Evolutionary conservation across 2,113 vertebrate genomes (phyloP), one percentile per base, ranked within the genome.

Genomic region (Guaruba guarouba): DNA sequence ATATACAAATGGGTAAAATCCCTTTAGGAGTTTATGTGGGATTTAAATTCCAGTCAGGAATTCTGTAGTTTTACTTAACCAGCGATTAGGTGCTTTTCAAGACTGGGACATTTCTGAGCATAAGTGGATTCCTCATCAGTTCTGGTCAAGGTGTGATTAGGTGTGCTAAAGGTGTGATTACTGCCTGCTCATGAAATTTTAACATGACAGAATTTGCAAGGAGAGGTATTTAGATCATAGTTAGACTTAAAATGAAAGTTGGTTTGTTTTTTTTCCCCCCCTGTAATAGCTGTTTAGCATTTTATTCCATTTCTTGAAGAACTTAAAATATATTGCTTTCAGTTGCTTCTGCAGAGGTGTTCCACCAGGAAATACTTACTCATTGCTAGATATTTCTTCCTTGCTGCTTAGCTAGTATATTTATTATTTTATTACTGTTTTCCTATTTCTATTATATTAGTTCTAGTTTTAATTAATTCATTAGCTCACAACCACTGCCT

Each of bases 71-170:
- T 59, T 74, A 24, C 55, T 80, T 91, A 84, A 78, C 3, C 11
- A 52, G 25, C 22, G 5, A 16, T 74, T 52, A 54, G 17, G 11
- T 83, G 17, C 25, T 62, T 91, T 63, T 84, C 23, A 17, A 64
- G 28, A 39, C 5, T 0, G 4, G 28, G 55, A 44, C 4, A 14
- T 17, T 74, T 86, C 5, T 3, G 27, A 10, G 51, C 23, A 7
- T 17, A 27, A 29, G 4, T 67, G 25, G 20, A 12, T 62, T 10
- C 18, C 10, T 52, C 25, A n/a, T 90, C 13, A 74, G 2, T 86
- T 86, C 22, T 74, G 73, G 70, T 59, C 35, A 46, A 51, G 35
- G 24, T 63, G 49, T 73, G 43, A 61, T 54, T 69, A 54, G 48
- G 23, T 68, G 25, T 31, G 17, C 46, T 52, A 24, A 48, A 37